Percentiles rank a stretch among this genome's conserved stretches.
Evolutionary conservation across 2,888 invertebrate genomes (phyloP).

Genomic region (Leuctra nigra): DNA sequence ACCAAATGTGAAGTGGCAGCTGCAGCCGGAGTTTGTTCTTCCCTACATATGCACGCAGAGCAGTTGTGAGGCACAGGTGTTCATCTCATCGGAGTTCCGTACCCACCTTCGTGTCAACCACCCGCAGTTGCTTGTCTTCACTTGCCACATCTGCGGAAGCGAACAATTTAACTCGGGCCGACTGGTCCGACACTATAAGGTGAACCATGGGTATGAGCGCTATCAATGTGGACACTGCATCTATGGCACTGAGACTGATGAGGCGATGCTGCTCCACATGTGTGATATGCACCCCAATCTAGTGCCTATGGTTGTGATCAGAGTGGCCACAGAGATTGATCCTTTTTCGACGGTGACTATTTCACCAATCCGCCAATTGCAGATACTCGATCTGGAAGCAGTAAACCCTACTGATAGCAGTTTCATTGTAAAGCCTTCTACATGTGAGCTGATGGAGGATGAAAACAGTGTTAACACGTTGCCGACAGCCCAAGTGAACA

Average conservation of each 20-base stretch:
- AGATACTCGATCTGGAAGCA: not conserved
- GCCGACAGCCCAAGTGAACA: too few species aligned
- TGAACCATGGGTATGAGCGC: too few species aligned
- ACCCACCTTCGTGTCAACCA: slow-evolving; percentile 25
- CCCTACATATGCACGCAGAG: slow-evolving; percentile 16
- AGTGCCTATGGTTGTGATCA: slow-evolving; percentile 38
- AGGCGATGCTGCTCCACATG: slow-evolving; percentile 45
- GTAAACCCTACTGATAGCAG: not conserved
- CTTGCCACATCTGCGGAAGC: slow-evolving; percentile 27
- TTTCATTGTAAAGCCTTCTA: not conserved
- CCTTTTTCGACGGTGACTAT: too few species aligned
- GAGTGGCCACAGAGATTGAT: too few species aligned
- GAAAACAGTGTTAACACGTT: too few species aligned
- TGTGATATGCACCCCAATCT: slow-evolving; percentile 40
- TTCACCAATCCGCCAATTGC: not conserved
- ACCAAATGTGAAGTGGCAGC: too few species aligned
- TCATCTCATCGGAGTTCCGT: slow-evolving; percentile 37
- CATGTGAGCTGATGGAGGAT: not conserved
- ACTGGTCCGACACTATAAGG: slow-evolving; percentile 38
- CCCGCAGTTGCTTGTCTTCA: slow-evolving; percentile 22
- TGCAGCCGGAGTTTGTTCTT: not conserved
- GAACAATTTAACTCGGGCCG: slow-evolving; percentile 21
- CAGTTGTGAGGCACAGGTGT: slow-evolving; percentile 38
- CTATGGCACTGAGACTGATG: slow-evolving; percentile 38
- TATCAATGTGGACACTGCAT: slow-evolving; percentile 43